Base-by-base conservation (phyloP, 2,113 vertebrate species). In the Pseudorectes ferrugineus region DNA sequence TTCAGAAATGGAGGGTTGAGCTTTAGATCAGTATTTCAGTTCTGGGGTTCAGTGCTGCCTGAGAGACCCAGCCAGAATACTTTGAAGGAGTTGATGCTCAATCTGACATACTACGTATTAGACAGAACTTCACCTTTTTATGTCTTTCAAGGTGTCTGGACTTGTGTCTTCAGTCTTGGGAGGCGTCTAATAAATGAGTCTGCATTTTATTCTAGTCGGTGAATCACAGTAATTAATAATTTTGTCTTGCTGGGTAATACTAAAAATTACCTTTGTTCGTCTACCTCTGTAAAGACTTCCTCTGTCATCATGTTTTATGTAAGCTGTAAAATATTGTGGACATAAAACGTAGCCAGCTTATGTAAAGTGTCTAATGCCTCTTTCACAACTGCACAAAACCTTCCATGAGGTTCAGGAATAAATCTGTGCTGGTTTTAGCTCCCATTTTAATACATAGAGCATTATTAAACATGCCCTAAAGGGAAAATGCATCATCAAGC, bases 151-250 rank as follows among this genome's bases (percentile, higher is more conserved):
- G 12, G 22, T 93, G 63, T 70, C 85, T 92, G 59, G 55, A 62
- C 58, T 84, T 91, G 89, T 4, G 4, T 73, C 51, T 79, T 88
- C 49, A 54, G 35, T 85, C 43, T 85, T 80, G 31, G 54, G 81
- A 85, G 46, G 36, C 16, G 8, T 62, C 57, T 89, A 80, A 49
- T 74, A 91, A 89, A 70, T 5, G 35, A 90, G 78, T 92, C 94
- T 93, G n/a, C 67, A 54, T 92, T 94, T 94, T 92, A 91, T 91
- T 88, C 82, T 86, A 96, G 88, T 48, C 0, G 2, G 49, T 96
- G 95, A 97, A 65, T 97, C 93, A 93, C 35, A 36, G 51, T 77
- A 65, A 74, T 73, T 55, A 80, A 55, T 94, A 54, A 45, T 89
- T 77, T 77, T 85, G 26, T 76, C 70, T 71, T 35, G 45, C 59